Evolutionary conservation across 2,113 vertebrate species (phyloP).

Genomic region (Corythaixoides concolor): DNA sequence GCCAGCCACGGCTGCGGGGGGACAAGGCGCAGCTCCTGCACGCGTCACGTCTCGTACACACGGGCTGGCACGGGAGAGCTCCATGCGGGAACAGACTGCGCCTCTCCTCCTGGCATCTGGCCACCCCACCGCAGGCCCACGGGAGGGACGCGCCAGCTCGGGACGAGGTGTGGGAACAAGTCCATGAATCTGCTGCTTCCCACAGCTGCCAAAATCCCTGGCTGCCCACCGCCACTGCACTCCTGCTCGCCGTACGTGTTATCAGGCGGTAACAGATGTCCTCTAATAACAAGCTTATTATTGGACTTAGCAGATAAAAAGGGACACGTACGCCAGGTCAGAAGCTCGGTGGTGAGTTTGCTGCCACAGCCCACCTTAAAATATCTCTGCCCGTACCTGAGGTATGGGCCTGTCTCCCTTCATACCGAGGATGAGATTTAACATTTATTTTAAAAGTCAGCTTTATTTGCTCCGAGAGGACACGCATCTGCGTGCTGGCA

Average conservation of each 20-base stretch:
- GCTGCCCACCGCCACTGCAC: not conserved
- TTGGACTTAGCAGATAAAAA: slow-evolving; percentile 30
- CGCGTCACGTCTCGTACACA: rapidly evolving
- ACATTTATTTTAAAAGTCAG: slow-evolving; percentile 49
- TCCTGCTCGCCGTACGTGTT: not conserved
- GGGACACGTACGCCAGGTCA: not conserved
- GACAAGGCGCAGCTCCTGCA: not conserved
- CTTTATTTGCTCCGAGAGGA: slow-evolving; percentile 42
- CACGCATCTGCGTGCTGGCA: not conserved
- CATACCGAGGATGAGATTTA: slow-evolving; percentile 23
- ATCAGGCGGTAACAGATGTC: slow-evolving; percentile 26
- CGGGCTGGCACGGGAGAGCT: not conserved
- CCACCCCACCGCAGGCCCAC: rapidly evolving
- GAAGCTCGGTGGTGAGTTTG: not conserved
- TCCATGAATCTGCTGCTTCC: not conserved
- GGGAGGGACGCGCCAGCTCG: not conserved
- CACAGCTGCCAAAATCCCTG: slow-evolving; percentile 15
- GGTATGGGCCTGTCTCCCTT: not conserved
- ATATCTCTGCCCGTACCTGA: not conserved
- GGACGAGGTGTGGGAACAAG: not conserved
- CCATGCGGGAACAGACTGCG: rapidly evolving
- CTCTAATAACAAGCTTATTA: slow-evolving; percentile 35
- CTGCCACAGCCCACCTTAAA: slow-evolving; percentile 16
- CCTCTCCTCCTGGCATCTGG: not conserved
- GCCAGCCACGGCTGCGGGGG: rapidly evolving